Evolutionary conservation across 2,888 invertebrate species (phyloP).

Genomic region (Andrena praecox): DNA sequence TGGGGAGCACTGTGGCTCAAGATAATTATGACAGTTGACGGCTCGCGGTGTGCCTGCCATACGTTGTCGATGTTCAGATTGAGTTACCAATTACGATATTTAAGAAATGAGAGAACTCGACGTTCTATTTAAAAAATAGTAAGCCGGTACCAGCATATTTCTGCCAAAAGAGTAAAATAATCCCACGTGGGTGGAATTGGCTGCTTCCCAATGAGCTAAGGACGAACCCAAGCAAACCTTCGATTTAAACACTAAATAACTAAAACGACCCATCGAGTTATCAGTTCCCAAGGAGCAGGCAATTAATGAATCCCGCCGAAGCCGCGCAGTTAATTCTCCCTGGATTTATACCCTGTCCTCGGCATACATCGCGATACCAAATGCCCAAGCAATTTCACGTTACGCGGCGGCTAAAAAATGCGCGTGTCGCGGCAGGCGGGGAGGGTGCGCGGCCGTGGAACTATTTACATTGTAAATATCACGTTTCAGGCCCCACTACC

Average conservation of each 20-base stretch:
- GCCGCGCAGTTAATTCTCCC: not conserved
- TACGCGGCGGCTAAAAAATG: slow-evolving; percentile 10
- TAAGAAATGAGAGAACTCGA: too few species aligned
- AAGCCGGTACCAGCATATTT: too few species aligned
- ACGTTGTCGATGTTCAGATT: too few species aligned
- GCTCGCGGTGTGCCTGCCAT: not conserved
- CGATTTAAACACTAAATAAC: not conserved
- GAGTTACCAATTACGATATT: too few species aligned
- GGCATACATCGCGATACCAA: slow-evolving; percentile 5
- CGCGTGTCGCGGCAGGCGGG: not conserved
- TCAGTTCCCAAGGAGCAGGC: not conserved
- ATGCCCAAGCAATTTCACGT: slow-evolving; percentile 17
- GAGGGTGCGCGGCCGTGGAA: slow-evolving; percentile 28
- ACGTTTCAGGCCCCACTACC: slow-evolving; percentile 55
- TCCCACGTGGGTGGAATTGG: too few species aligned
- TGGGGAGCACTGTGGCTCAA: too few species aligned
- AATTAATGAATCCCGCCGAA: not conserved
- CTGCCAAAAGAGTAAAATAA: too few species aligned
- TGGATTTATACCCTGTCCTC: slow-evolving; percentile 12
- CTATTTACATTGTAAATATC: slow-evolving; percentile 64
- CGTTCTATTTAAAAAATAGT: too few species aligned
- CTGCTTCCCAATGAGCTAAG: too few species aligned
- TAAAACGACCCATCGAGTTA: not conserved
- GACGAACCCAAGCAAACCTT: too few species aligned
- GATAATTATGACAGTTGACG: too few species aligned